A percentile compares a stretch with the other conserved stretches of the same genome.
phyloP scores from a whole-genome alignment of 2,888 invertebrate genomes.

The Caenorhabditis uteleia region DNA sequence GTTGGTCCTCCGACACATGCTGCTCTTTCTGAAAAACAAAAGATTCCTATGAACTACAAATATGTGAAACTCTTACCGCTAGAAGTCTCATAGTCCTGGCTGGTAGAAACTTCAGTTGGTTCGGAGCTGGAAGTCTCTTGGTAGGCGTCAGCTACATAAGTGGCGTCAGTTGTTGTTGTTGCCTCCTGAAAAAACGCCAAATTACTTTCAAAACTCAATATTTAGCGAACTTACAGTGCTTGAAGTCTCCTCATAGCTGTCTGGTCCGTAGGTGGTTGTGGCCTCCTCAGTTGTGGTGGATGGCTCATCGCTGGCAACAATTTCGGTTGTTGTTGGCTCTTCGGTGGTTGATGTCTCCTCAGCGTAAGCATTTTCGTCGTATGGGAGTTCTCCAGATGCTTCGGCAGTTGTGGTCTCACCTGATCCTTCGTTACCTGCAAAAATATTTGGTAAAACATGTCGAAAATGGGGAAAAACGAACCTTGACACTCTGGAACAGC shows the following conservation, averaged over 20 bases:
- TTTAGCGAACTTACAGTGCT: neutral
- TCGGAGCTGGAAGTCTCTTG: too few species aligned
- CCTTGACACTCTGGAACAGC: conserved; percentile 35
- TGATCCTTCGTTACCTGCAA: conserved; percentile 1
- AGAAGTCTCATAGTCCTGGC: too few species aligned
- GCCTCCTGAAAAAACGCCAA: too few species aligned
- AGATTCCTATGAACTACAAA: too few species aligned
- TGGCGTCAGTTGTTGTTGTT: too few species aligned
- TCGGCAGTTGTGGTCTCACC: conserved; percentile 4
- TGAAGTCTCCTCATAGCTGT: neutral
- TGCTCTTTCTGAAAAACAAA: conserved; percentile 6
- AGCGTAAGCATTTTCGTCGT: too few species aligned
- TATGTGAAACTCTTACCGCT: too few species aligned
- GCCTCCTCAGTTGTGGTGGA: neutral
- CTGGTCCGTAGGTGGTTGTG: neutral
- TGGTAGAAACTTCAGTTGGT: too few species aligned
- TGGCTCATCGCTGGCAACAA: neutral
- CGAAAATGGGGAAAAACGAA: neutral
- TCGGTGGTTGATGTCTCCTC: conserved; percentile 6
- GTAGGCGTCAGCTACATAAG: too few species aligned
- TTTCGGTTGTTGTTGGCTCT: neutral
- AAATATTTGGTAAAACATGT: neutral
- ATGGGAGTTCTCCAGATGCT: conserved; percentile 14
- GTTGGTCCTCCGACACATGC: conserved; percentile 10
- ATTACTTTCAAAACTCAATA: neutral